These are phyloP conservation scores for Biston betularia DNA, from an alignment of 2,888 invertebrate genomes.

Conservation along the genomic window DNA sequence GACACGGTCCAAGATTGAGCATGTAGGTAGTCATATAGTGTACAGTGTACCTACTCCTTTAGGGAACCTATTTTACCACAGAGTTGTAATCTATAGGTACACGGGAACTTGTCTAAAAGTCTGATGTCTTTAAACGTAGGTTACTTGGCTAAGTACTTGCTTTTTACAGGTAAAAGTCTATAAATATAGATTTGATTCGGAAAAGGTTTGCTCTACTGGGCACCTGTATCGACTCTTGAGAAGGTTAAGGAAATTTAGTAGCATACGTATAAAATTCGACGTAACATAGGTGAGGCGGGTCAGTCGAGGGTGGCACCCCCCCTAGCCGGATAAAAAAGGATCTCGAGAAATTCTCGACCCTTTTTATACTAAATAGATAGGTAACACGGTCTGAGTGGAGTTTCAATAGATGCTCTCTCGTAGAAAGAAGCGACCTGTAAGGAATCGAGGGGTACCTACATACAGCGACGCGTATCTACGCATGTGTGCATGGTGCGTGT, in stretches of 20 bases:
- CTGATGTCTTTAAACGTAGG: neutral
- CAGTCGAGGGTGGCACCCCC: conserved; percentile 60
- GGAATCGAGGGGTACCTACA: conserved; percentile 76
- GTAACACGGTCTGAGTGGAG: conserved; percentile 86
- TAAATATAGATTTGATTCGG: conserved; percentile 32
- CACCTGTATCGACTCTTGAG: conserved; percentile 45
- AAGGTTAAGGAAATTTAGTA: conserved; percentile 48
- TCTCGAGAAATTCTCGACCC: conserved; percentile 82
- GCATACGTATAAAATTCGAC: conserved; percentile 47
- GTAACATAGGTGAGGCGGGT: conserved; percentile 48
- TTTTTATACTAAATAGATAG: conserved; percentile 87
- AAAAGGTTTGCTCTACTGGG: conserved; percentile 35
- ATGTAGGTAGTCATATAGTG: no score
- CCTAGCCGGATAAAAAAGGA: conserved; percentile 81
- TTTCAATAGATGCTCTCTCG: conserved; percentile 86
- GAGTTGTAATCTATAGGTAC: neutral
- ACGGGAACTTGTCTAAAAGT: neutral
- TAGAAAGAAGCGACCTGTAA: conserved; percentile 84
- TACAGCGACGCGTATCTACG: conserved; percentile 62
- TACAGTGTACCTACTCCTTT: no score
- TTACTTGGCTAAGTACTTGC: neutral
- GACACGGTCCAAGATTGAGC: no score
- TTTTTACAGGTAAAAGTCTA: conserved; percentile 7
- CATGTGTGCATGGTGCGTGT: conserved; percentile 68
- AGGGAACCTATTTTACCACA: no score